Percentiles rank a stretch among this genome's conserved stretches.
These are phyloP conservation scores for Falcaria lacertinaria DNA, from an alignment of 2,888 invertebrate genomes.

Conservation along the genomic window DNA sequence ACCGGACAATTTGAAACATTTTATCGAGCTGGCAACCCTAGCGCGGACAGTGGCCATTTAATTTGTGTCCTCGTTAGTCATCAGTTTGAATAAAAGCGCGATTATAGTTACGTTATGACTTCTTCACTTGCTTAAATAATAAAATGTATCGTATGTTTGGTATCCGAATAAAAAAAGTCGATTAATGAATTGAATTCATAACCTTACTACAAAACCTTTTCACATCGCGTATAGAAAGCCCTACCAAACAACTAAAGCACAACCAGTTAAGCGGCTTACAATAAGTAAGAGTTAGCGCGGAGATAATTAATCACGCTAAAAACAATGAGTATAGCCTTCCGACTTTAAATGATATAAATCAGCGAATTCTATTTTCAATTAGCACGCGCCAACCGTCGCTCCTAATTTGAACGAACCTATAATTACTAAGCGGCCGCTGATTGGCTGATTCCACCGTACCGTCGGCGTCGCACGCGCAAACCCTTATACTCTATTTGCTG, in stretches of 20 bases:
- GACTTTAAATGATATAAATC: constrained; percentile 54
- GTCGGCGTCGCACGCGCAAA: constrained; percentile 40
- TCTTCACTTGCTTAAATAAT: neutral
- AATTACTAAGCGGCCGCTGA: constrained; percentile 61
- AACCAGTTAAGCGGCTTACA: neutral
- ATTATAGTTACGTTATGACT: constrained; percentile 26
- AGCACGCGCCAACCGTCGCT: constrained; percentile 58
- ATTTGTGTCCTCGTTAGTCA: constrained; percentile 64
- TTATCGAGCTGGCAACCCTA: constrained; percentile 70
- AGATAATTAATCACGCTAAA: constrained; percentile 36
- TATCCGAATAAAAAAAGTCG: neutral
- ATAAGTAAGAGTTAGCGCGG: constrained; percentile 20
- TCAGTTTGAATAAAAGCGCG: constrained; percentile 40
- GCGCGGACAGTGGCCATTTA: constrained; percentile 62
- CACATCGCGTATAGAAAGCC: neutral
- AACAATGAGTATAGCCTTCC: constrained; percentile 51
- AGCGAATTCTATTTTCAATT: constrained; percentile 68
- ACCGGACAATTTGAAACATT: constrained; percentile 67
- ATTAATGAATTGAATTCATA: no score
- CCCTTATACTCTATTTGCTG: constrained; percentile 43
- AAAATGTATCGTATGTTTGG: neutral
- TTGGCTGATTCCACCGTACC: constrained; percentile 40
- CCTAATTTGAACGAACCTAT: constrained; percentile 74
- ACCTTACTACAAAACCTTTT: no score
- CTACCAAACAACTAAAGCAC: neutral